phyloP scores from a whole-genome alignment of 2,888 invertebrate species.

The Torymus texanus region DNA sequence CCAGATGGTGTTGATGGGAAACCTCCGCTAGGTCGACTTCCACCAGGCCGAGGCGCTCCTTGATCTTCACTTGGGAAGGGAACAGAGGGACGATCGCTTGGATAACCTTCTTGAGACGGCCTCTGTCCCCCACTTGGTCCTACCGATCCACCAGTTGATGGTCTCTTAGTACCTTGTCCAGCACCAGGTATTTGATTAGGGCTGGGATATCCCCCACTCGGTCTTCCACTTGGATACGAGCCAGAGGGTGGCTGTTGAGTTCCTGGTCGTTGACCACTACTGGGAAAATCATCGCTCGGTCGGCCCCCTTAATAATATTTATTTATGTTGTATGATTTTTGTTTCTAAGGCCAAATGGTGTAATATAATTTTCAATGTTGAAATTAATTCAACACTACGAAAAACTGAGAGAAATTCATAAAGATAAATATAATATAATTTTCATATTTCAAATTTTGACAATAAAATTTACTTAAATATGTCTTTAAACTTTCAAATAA shows the following conservation, averaged over 20 bases:
- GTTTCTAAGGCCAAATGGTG: not conserved
- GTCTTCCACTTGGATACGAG: constrained; percentile 59
- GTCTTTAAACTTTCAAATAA: not conserved
- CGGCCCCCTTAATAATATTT: constrained; percentile 58
- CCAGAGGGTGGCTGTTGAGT: constrained; percentile 57
- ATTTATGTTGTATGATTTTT: constrained; percentile 48
- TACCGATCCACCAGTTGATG: constrained; percentile 59
- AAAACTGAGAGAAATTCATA: too few species aligned
- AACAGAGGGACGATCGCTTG: constrained; percentile 62
- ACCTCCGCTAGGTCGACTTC: constrained; percentile 42
- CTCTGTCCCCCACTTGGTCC: constrained; percentile 64
- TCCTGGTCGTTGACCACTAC: constrained; percentile 58
- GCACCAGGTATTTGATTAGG: constrained; percentile 59
- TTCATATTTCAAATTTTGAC: too few species aligned
- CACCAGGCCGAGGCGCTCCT: constrained; percentile 55
- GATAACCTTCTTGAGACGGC: constrained; percentile 67
- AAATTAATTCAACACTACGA: too few species aligned
- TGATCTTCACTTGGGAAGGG: constrained; percentile 62
- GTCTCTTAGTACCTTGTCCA: constrained; percentile 63
- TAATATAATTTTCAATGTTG: too few species aligned
- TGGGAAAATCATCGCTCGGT: constrained; percentile 60
- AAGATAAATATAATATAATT: too few species aligned
- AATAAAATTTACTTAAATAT: not conserved
- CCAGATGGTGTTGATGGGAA: constrained; percentile 57
- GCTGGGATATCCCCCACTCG: constrained; percentile 59